Base-by-base conservation (phyloP, 2,888 invertebrate species). In the Ditula angustiorana region DNA sequence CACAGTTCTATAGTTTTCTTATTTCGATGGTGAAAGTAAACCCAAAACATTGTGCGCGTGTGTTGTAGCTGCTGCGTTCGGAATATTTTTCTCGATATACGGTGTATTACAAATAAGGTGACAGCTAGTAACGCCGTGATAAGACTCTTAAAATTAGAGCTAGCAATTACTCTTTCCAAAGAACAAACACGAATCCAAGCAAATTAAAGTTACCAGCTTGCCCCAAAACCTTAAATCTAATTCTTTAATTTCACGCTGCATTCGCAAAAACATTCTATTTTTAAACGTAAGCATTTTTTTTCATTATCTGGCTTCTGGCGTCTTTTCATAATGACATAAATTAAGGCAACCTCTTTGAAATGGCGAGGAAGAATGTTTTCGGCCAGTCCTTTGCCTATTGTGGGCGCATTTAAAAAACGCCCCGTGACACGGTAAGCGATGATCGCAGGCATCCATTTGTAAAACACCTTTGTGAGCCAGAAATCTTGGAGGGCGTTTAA, bases 251-350 rank as follows among this genome's bases (percentile, higher is more conserved):
- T 41, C 13, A 47, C 35, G 28, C 55, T 19, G 35, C 47, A 61
- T 50, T 30, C 19, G 56, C 57, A 28, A 57, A 57, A 63, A 58
- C 41, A 21, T 63, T 44, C 10, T 33, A 57, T 50, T 63, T 63
- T 57, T 33, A 50, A 58, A 50, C 50, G 49, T 21, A 4, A 16
- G 33, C 50, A 35, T 59, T 57, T 57, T 61, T 62, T 63, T 63
- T 63, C 57, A 63, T 62, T 62, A 57, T 63, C 57, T 24, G 44
- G 44, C 63, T 57, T 58, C 57, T 44, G 50, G 41, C 57, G 26
- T 52, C 44, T 63, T 62, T 63, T 58, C 63, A 63, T 63, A 58
- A 63, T 63, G 63, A 63, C 63, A 63, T 63, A 63, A 63, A 63
- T 63, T 63, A 58, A 63, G 57, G 63, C 30, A 57, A 50, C 62